Base-by-base conservation (phyloP, 2,113 vertebrate genomes). In the Nannospalax galili region DNA sequence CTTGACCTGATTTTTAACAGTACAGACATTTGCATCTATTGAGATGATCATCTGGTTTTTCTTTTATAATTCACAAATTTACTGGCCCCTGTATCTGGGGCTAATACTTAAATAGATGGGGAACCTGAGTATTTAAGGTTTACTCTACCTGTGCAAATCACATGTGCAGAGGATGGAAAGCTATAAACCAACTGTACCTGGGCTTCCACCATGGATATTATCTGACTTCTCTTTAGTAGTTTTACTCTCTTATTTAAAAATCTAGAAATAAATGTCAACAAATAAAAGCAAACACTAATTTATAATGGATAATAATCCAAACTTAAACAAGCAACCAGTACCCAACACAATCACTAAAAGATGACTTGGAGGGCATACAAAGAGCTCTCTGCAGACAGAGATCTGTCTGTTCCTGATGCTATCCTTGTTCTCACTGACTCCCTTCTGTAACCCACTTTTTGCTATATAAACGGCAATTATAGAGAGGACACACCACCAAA, bases 191-290 rank as follows among this genome's bases (percentile, higher is more conserved):
- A n/a, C n/a, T n/a, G n/a, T n/a, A n/a, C n/a, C n/a, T n/a, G n/a
- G n/a, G n/a, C n/a, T n/a, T 15, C 42, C 80, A 11, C 60, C n/a
- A 26, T 32, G 15, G 14, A 75, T 35, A 62, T n/a, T 82, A 73
- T 65, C 17, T 72, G 69, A 62, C 40, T 19, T 72, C 42, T 62
- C 85, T 72, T 52, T 37, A 82, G 28, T 7, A 35, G n/a, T 79
- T n/a, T n/a, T n/a, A n/a, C 70, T 74, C 85, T 88, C 88, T 94
- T 84, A 62, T 42, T 65, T 96, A 28, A 69, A 90, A 97, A 86
- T 64, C 28, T 78, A 87, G 77, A 78, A 82, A 52, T 90, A 42
- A 93, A 84, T 87, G 48, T 52, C 9, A 73, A 6, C 86, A 45
- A 77, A 35, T 35, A 22, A 62, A 94, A 69, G 22, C 48, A 92